Evolutionary conservation across 2,113 vertebrate species (phyloP), one percentile per base, ranked within the genome.

Genomic region (Vicugna pacos): DNA sequence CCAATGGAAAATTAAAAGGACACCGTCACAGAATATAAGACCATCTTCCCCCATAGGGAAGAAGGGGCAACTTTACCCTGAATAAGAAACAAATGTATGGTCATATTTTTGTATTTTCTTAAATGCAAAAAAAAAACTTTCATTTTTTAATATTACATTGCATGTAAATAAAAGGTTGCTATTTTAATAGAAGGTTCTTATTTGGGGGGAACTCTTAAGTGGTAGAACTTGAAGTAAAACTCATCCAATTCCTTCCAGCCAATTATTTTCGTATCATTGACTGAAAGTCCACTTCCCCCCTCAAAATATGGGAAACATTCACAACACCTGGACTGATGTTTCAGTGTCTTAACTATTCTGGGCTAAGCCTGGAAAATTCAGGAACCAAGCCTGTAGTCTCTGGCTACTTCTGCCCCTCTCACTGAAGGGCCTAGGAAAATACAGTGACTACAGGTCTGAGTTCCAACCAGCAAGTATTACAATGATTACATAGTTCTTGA

Each of bases 81-180:
- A 14, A 54, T 35, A n/a, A 52, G 70, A 69, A 76, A 62, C 20
- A 38, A 86, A 11, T 3, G 0, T 7, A 22, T 72, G 1, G 19
- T 4, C n/a, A 22, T 0, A 19, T 20, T 73, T 81, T 28, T 26
- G 35, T 13, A 19, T 16, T 15, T 46, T 81, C n/a, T 65, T 46
- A 32, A 65, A 84, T 8, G 42, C 38, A 91, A 48, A 65, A 81
- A 6, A 79, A 4, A 38, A 8, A 46, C 11, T 11, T 42, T 26
- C 19, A 70, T 4, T n/a, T 60, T 30, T 22, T 42, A 38, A 8
- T 7, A 26, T 8, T 8, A 32, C 1, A 0, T n/a, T 2, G 2
- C 50, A 20, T 12, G 14, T 3, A 46, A 42, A 42, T 42, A 42
- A 42, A 42, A 42, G 4, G 38, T 16, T 70, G 3, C 56, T 62